phyloP scores from a whole-genome alignment of 2,113 vertebrate genomes.

The Salvelinus sp. region DNA sequence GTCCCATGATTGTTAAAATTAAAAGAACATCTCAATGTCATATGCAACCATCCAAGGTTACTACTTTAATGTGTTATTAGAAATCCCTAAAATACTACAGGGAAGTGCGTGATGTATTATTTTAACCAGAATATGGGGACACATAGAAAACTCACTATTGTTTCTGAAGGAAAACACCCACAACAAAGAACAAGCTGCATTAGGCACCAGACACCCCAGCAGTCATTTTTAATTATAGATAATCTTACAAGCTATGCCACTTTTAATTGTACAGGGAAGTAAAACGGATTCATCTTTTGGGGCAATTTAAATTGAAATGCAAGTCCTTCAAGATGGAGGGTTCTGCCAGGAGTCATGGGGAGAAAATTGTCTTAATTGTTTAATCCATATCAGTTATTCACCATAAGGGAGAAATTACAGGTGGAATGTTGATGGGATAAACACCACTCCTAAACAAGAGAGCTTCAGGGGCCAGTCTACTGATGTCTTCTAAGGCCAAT shows the following conservation, averaged over 20 bases:
- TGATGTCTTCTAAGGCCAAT: conserved; percentile 62
- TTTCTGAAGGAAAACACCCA: too few species aligned
- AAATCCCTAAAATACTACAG: too few species aligned
- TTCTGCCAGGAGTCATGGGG: conserved; percentile 67
- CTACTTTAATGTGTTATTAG: too few species aligned
- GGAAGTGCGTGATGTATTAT: too few species aligned
- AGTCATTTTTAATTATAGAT: conserved; percentile 53
- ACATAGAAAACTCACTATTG: neutral
- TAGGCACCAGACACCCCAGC: conserved; percentile 15
- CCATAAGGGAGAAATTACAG: conserved; percentile 73
- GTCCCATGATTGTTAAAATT: too few species aligned
- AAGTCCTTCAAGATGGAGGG: conserved; percentile 52
- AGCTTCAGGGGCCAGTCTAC: conserved; percentile 52
- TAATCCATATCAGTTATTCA: conserved; percentile 73
- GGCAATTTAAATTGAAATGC: conserved; percentile 69
- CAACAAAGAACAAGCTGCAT: neutral
- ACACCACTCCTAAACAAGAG: conserved; percentile 61
- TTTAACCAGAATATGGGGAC: neutral
- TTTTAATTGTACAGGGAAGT: conserved; percentile 58
- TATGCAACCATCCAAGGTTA: too few species aligned
- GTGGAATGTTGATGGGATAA: conserved; percentile 66
- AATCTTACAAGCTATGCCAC: conserved; percentile 49
- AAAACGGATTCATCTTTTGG: conserved; percentile 59
- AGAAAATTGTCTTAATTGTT: conserved; percentile 75
- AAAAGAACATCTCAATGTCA: too few species aligned